Evolutionary conservation across 2,888 invertebrate species (phyloP), one percentile per base, ranked within the genome.

Genomic region (Gnatocerus cornutus): DNA sequence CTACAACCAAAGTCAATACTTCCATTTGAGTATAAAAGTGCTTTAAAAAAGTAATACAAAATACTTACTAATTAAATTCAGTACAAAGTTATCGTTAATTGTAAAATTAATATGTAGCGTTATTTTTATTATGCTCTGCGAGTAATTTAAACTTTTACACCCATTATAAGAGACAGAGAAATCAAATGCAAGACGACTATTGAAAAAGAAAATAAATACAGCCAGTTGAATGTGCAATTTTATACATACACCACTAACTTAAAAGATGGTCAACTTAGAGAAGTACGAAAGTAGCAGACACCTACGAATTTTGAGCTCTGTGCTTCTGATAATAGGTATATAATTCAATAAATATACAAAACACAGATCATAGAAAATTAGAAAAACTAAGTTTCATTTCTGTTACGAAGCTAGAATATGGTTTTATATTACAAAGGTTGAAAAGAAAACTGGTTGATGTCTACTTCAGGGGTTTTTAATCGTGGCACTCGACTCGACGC

Each of bases 41-140:
- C 74, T 73, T 76, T 76, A 75, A 75, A 75, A 76, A 76, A 74
- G 74, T 74, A 76, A 77, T 77, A 75, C 72, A 77, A 77, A 77
- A 77, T 74, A 71, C 72, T 73, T 73, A 68, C 71, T 74, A 74
- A 75, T 73, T 73, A 76, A 77, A 77, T 74, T 77, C 76, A 76
- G 77, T 77, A 77, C 75, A 76, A 77, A 76, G 71, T 71, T 66
- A 69, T 75, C 71, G 74, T 74, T 63, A 69, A 69, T 73, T 75
- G 74, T 71, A 75, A 74, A 77, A 77, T 73, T 74, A 71, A 68
- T 74, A 72, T 72, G 67, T 69, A 62, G 50, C 65, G 33, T 70
- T 50, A 67, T 37, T n/a, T n/a, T 67, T 61, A 55, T 59, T 52
- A 69, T 48, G 30, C 37, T 65, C 63, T 67, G 63, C 62, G 56